phyloP scores from a whole-genome alignment of 2,888 invertebrate species.

The Andrena chrysosceles region DNA sequence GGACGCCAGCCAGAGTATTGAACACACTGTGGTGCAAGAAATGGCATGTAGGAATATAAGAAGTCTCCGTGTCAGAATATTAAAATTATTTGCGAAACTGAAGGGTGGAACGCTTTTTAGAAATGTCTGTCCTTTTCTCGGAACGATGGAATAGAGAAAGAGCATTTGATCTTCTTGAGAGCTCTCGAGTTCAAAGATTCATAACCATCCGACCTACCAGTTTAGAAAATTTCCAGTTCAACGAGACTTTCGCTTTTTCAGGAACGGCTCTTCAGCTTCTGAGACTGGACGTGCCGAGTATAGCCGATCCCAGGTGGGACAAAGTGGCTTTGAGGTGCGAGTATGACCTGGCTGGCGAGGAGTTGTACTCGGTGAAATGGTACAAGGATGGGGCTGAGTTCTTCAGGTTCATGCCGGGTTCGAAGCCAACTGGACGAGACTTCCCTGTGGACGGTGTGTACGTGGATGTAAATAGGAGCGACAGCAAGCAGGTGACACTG shows the following conservation, averaged over 20 bases:
- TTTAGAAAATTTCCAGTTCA: neutral
- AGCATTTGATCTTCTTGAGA: neutral
- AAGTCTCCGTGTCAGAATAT: too few relatives aligned
- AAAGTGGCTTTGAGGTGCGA: constrained; percentile 77
- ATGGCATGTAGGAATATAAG: too few relatives aligned
- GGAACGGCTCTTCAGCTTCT: constrained; percentile 73
- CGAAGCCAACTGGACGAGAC: constrained; percentile 70
- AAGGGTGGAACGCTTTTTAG: neutral
- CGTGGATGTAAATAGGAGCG: constrained; percentile 78
- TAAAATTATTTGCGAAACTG: too few relatives aligned
- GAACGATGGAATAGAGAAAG: neutral
- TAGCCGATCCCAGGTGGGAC: constrained; percentile 80
- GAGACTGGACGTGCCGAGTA: constrained; percentile 77
- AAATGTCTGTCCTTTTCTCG: neutral
- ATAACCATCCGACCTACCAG: neutral
- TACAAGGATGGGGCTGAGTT: constrained; percentile 80
- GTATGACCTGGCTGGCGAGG: constrained; percentile 79
- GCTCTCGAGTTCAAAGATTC: neutral
- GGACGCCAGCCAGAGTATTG: too few relatives aligned
- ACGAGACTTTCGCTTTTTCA: constrained; percentile 44
- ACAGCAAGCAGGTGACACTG: constrained; percentile 76
- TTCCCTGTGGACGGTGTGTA: constrained; percentile 74
- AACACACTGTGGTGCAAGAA: too few relatives aligned
- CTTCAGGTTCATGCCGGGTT: constrained; percentile 79
- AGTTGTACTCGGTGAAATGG: constrained; percentile 82